Conservation (phyloP, 2,113 vertebrate genomes). For the Elachura formosa region DNA sequence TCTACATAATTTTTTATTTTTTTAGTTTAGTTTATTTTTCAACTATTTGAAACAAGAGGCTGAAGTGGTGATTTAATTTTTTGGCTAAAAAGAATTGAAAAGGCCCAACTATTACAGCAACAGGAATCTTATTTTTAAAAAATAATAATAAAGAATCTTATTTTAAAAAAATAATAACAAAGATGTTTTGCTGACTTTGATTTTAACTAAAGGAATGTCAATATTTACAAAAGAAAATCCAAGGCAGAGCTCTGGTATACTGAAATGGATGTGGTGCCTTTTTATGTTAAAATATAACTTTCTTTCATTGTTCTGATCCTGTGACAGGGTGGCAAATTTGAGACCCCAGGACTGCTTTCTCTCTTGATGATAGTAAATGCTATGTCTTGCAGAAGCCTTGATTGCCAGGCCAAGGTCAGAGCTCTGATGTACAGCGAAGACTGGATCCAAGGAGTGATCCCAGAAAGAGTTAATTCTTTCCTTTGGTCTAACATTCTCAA, state of each 20-base stretch:
- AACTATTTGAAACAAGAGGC: neutral
- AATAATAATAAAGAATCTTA: no score
- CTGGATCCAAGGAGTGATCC: neutral
- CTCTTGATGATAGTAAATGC: neutral
- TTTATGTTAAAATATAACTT: neutral
- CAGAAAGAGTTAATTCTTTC: neutral
- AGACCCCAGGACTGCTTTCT: neutral
- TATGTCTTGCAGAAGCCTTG: neutral
- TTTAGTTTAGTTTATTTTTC: conserved; percentile 15
- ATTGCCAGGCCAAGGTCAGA: neutral
- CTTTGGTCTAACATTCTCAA: neutral
- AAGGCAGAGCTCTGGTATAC: neutral
- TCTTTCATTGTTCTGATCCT: neutral
- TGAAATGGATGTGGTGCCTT: neutral
- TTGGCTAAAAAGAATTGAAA: neutral
- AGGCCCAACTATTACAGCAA: neutral
- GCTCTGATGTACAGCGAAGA: neutral
- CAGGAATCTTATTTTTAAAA: neutral
- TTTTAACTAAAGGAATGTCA: neutral
- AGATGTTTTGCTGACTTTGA: neutral
- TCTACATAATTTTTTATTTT: neutral
- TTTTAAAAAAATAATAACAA: neutral
- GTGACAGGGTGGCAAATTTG: neutral
- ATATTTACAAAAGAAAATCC: neutral
- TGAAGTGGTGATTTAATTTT: neutral